Base-by-base conservation (phyloP, 2,113 vertebrate species). In the Oncorhynchus mykiss region DNA sequence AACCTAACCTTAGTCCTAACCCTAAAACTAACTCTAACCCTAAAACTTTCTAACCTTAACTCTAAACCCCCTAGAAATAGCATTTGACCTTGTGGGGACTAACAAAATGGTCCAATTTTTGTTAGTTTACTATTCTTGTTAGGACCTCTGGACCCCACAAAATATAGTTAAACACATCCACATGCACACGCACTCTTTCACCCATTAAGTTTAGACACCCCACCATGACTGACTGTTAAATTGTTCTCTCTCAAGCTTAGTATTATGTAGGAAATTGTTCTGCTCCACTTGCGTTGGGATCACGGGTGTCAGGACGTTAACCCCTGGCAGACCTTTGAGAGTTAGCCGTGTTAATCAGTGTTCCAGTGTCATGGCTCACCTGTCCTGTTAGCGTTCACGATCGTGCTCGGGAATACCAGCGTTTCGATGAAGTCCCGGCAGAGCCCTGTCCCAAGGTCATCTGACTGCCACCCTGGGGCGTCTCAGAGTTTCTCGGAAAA, bases 261-360 rank as follows among this genome's bases (percentile, higher is more conserved):
- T 45, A n/a, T 22, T 16, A 39, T 69, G 31, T 6, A 3, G 16
- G 29, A 31, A 20, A 34, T 1, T 22, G 16, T 34, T 45, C 34
- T 22, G 31, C 27, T 67, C 25, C 6, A 34, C 45, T 48, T 59
- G 62, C 20, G 57, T 39, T 45, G 34, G 6, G 29, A 31, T 69
- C 31, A n/a, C n/a, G 5, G 39, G 67, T 20, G 67, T 27, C 31
- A 34, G 34, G 67, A 54, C 62, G 59, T 69, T 73, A 86, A 87
- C 85, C 85, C 74, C 72, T 70, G 14, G 64, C 79, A 80, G 82
- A 87, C 84, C 87, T 88, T 80, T 82, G 76, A 75, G 74, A 80
- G 82, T 88, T 83, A 73, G 82, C 71, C 3, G 74, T 85, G 93
- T 94, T 94, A 94, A 93, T 93, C 88, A 88, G 87, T 91, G 88